phyloP scores from a whole-genome alignment of 2,797 vertebrate species.

The Alosa sapidissima region DNA sequence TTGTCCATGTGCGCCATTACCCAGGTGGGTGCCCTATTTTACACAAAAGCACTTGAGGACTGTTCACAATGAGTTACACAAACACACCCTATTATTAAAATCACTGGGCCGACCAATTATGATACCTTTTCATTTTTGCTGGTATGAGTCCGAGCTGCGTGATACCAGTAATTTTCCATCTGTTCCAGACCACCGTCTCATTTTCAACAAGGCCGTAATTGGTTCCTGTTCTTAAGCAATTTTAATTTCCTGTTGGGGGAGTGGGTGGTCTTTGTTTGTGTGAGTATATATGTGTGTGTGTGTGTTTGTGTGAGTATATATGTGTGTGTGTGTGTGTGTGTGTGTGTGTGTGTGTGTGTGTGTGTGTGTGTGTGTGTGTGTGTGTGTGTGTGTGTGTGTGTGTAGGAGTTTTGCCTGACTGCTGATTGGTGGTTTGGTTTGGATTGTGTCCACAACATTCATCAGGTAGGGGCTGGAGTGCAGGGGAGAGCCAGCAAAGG shows the following conservation, averaged over 20 bases:
- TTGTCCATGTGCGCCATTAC: background rate
- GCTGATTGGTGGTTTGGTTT: background rate
- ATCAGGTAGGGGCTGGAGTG: background rate
- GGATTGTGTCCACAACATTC: background rate
- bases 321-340: background rate
- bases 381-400: background rate
- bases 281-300: background rate
- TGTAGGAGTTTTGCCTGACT: background rate
- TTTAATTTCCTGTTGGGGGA: background rate
- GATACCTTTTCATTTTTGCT: background rate
- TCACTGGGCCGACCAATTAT: background rate
- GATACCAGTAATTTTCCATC: conserved; percentile 11
- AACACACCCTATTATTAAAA: conserved; percentile 9
- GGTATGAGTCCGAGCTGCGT: background rate
- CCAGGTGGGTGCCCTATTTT: background rate
- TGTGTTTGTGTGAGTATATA: background rate
- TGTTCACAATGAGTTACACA: conserved; percentile 19
- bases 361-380: background rate
- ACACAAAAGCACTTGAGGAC: background rate
- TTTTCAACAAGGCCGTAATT: conserved; percentile 2
- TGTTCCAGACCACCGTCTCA: background rate
- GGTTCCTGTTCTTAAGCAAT: conserved; percentile 11
- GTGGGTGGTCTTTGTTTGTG: background rate
- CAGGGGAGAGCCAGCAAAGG: background rate
- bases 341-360: background rate